Base-by-base conservation (phyloP, 37 sponge, comb jelly and placozoan species). In the Aphrocallistes beatrix region DNA sequence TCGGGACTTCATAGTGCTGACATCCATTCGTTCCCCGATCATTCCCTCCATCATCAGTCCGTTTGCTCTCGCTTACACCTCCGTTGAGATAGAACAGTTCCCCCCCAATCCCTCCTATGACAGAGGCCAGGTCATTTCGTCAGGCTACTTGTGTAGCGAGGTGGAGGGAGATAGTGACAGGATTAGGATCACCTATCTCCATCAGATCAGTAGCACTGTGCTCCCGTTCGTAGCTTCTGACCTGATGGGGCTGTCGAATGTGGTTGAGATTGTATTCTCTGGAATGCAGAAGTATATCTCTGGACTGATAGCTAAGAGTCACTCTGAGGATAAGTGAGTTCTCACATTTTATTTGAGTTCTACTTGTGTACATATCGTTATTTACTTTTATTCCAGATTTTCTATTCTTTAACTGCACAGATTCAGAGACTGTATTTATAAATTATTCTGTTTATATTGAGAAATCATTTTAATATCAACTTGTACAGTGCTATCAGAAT, bases 111-210 rank as follows among this genome's bases (percentile, higher is more conserved):
- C 38, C 8, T 37, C 37, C 45, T 87, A 87, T 28, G 45, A 84
- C 16, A 39, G 88, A 83, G 83, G 84, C 0, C 83, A 87, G 88
- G 88, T 87, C 21, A 84, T 87, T 0, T 87, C 88, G 17, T 87
- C 88, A 28, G 88, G 88, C 0, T 87, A 87, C 84, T 39, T 87
- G 37, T 39, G 83, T 30, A 60, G 38, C 3, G 1, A 37, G 10
- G 3, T 39, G 1, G 34, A 23, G 38, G 39, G 0, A 38, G 47
- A 60, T 8, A n/a, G n/a, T 50, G 23, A 0, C 6, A 21, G 34
- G n/a, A 83, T 83, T 83, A 1, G 51, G 38, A 13, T 87, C 23
- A 82, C 83, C 48, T 87, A 87, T 39, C 16, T 87, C 38, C 88
- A 87, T 39, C 88, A 87, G 37, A 25, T 87, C 16, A 84, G 88